Conservation (phyloP, 1,140 invertebrate species). For the Formica selysi region DNA sequence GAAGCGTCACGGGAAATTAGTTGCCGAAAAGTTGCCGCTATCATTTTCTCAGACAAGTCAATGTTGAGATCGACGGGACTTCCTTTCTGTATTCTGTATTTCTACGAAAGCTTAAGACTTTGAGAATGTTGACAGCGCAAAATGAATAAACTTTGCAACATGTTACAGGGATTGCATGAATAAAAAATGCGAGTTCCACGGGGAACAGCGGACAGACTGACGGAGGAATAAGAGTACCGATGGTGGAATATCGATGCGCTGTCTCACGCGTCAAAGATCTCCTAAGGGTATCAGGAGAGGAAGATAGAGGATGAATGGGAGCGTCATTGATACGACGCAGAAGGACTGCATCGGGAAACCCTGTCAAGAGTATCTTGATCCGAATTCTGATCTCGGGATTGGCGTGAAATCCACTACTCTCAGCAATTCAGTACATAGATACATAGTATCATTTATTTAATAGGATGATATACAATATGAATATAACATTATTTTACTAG, state of each 20-base stretch:
- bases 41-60: not conserved
- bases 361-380: conserved; percentile 50
- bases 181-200: conserved; percentile 35
- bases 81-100: conserved; percentile 15
- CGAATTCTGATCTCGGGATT: conserved; percentile 15
- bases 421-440: conserved; percentile 3
- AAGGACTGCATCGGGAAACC: conserved; percentile 3
- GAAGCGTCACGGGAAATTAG: conserved; percentile 18
- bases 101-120: not conserved
- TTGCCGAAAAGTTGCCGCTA: conserved; percentile 8
- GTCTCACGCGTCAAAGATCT: conserved; percentile 33
- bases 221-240: conserved; percentile 25
- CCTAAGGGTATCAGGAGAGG: conserved; percentile 18
- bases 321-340: conserved; percentile 32
- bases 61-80: not conserved
- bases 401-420: not conserved
- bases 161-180: conserved; percentile 7
- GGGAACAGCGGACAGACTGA: not conserved
- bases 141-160: conserved; percentile 34
- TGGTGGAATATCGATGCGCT: conserved; percentile 46
- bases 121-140: not conserved
- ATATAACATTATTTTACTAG: not conserved
- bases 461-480: not conserved
- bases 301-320: not conserved
- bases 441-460: not conserved